Conservation (phyloP, 2,888 invertebrate species). For the Pyrgus malvae region DNA sequence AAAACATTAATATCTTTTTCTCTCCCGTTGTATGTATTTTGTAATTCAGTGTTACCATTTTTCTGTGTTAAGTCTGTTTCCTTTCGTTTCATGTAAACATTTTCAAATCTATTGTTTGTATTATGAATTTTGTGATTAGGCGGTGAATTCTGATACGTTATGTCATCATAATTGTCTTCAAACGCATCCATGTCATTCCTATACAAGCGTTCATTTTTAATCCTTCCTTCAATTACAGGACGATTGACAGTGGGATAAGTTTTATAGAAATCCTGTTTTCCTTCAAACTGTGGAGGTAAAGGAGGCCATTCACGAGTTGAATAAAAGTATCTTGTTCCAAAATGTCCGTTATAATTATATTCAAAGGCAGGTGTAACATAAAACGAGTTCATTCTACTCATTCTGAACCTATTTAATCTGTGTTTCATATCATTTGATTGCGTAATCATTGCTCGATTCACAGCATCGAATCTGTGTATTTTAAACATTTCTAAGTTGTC, state of each 20-base stretch:
- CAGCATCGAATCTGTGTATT: too few species aligned
- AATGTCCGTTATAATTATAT: neutral
- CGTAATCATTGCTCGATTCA: neutral
- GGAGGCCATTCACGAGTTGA: too few species aligned
- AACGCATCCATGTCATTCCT: neutral
- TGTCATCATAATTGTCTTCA: neutral
- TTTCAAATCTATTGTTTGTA: neutral
- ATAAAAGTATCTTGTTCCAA: too few species aligned
- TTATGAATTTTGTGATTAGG: neutral
- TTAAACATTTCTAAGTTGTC: too few species aligned
- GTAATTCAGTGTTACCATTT: neutral
- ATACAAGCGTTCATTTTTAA: too few species aligned
- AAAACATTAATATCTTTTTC: neutral
- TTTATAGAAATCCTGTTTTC: too few species aligned
- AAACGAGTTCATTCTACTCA: neutral
- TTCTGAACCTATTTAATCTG: slow-evolving; percentile 1
- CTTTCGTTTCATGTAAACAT: neutral
- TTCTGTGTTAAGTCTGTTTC: neutral
- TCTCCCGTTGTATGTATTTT: neutral
- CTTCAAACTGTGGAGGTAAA: too few species aligned
- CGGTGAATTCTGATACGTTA: neutral
- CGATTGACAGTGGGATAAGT: too few species aligned
- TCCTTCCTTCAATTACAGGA: too few species aligned
- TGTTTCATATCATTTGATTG: neutral
- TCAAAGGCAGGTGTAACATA: slow-evolving; percentile 5